Percentiles rank a stretch among this genome's conserved stretches.
phyloP scores from a whole-genome alignment of 1,140 invertebrate genomes.

The Drosophila triauraria region DNA sequence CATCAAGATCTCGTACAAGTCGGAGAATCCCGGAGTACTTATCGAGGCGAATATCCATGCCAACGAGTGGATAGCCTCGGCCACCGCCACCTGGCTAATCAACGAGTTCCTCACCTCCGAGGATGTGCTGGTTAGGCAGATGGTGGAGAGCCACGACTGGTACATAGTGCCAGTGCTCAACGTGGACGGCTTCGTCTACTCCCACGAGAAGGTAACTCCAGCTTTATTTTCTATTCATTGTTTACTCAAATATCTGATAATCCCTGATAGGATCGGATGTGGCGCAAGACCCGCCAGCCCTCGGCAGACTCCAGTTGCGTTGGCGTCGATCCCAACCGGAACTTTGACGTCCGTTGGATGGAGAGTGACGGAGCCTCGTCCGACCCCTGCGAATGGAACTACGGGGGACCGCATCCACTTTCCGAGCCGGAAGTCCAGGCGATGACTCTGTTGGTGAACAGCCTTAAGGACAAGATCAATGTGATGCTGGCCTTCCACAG shows the following conservation, averaged over 20 bases:
- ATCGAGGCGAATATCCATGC: conserved; percentile 87
- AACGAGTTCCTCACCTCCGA: conserved; percentile 85
- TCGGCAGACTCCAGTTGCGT: conserved; percentile 84
- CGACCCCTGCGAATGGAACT: conserved; percentile 88
- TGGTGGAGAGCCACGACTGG: conserved; percentile 87
- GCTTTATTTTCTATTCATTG: background rate
- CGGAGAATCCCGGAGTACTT: conserved; percentile 86
- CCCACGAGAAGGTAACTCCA: conserved; percentile 79
- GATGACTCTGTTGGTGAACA: conserved; percentile 86
- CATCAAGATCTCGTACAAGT: conserved; percentile 87
- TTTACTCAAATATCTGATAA: background rate
- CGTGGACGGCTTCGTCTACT: conserved; percentile 91
- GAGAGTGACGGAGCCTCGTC: conserved; percentile 79
- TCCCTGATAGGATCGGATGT: conserved; percentile 85
- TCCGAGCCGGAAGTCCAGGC: conserved; percentile 91
- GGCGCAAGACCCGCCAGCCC: conserved; percentile 86
- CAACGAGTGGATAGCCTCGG: conserved; percentile 87
- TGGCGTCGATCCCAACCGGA: conserved; percentile 90
- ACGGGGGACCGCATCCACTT: conserved; percentile 89
- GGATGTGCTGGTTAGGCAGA: conserved; percentile 66
- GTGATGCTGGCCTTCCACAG: conserved; percentile 87
- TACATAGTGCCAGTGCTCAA: conserved; percentile 90
- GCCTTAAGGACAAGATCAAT: conserved; percentile 85
- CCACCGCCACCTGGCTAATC: conserved; percentile 86
- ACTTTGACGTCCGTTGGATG: conserved; percentile 89